Conservation (phyloP, 2,113 vertebrate species). For the Bucco capensis region DNA sequence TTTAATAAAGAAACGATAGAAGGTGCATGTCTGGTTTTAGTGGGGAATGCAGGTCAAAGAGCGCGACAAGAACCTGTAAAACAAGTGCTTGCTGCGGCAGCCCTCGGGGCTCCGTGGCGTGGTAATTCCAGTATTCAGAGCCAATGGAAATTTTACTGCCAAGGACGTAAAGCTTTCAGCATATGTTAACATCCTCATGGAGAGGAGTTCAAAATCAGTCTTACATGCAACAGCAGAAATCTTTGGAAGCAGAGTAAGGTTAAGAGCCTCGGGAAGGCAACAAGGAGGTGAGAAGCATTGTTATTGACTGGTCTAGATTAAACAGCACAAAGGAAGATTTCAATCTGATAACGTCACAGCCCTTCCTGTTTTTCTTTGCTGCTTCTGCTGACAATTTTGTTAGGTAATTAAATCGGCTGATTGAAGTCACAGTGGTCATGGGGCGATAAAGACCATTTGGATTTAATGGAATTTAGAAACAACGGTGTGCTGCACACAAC, state of each 20-base stretch:
- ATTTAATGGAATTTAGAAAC: conserved; percentile 86
- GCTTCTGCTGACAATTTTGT: conserved; percentile 79
- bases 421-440: conserved; percentile 84
- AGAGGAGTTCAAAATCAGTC: conserved; percentile 41
- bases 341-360: conserved; percentile 80
- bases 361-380: conserved; percentile 78
- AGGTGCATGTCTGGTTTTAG: neutral
- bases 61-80: neutral
- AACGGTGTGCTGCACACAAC: conserved; percentile 75
- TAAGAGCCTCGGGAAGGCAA: conserved; percentile 67
- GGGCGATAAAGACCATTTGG: conserved; percentile 82
- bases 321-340: conserved; percentile 76
- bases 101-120: neutral
- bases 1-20: neutral
- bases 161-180: conserved; percentile 29
- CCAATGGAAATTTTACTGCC: conserved; percentile 20
- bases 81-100: neutral
- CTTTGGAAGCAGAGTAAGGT: conserved; percentile 68
- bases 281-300: conserved; percentile 62
- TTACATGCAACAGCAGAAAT: conserved; percentile 50
- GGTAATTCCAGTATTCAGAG: neutral
- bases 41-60: neutral
- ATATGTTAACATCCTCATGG: conserved; percentile 1
- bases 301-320: conserved; percentile 79
- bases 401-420: conserved; percentile 86